Evolutionary conservation across 1,140 invertebrate genomes (phyloP), one percentile per base, ranked within the genome.

Genomic region (Elymnias hypermnestra): DNA sequence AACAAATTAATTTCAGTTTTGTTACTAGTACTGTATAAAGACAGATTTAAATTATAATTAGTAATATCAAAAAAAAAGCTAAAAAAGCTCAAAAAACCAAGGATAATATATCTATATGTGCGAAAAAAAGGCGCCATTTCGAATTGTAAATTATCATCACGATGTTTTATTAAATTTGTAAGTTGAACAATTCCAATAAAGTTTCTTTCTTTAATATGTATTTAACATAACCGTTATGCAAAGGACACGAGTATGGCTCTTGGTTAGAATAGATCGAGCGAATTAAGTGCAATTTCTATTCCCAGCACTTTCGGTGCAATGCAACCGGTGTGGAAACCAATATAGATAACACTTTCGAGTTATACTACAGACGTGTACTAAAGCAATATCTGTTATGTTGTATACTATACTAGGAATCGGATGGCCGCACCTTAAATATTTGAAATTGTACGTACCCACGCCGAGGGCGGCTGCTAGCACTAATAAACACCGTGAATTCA

Each of bases 401-500:
- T 54, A 48, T 26, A 47, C 36, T 46, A 42, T 48, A 51, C 49
- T 46, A 44, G 41, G 37, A 44, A 37, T 46, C 51, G 48, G 46
- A 36, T 48, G 39, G 64, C 62, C 67, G 65, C 73, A 62, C 75
- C 73, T 61, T 74, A 76, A 75, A 72, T 74, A 74, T 65, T 75
- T 74, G 41, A 67, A 74, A 75, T 72, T 55, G 41, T 85, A 85
- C 81, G 68, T 85, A 84, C 81, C 81, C 63, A 84, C 74, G 74
- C 76, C 78, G 70, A 84, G 70, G 74, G 81, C 78, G 76, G 75
- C 78, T 58, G 81, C 81, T 70, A 84, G 65, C 76, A 84, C 81
- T 79, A 84, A 63, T 70, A 84, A 83, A 83, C 78, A 83, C 81
- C 76, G 61, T 67, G 81, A 67, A 79, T 77, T 73, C 77, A 84